Base-by-base conservation (phyloP, 1,140 invertebrate genomes). In the Cherax quadricarinatus region DNA sequence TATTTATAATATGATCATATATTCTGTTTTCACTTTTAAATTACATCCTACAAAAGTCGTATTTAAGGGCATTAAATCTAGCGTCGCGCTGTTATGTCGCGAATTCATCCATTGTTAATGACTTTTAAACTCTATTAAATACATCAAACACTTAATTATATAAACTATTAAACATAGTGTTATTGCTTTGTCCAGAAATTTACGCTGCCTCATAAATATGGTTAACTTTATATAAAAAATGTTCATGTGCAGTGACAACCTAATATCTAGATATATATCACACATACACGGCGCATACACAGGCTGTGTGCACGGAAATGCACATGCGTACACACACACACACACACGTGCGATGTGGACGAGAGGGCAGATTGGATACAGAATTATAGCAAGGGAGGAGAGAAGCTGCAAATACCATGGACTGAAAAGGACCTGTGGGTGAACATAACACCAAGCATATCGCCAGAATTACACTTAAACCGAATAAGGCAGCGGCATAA, bases 61-160 rank as follows among this genome's bases (percentile, higher is more conserved):
- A 88, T 88, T 88, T 88, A 88, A 88, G 24, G 30, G 86, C 86
- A 88, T 88, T 88, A 88, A 88, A 88, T 88, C 86, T 81, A 88
- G 75, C 57, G 86, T 75, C 48, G 51, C 53, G 60, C 79, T 81
- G 86, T 88, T 88, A 88, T 80, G 86, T 88, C 86, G 86, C 86
- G 86, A 88, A 88, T 88, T 81, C 86, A 78, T 88, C 86, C 86
- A 88, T 80, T 88, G 86, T 88, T 88, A 88, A 88, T 88, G 86
- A 88, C 86, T 88, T 88, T 88, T 88, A 88, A 88, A 88, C 86
- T 88, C 86, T 81, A 88, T 88, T 88, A 88, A 81, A 88, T 88
- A 88, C 53, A 88, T 88, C 86, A 88, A 88, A 88, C 75, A 88
- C 86, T 88, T 88, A 88, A 88, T 88, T 88, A 88, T 88, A 88